Evolutionary conservation across 1,140 invertebrate genomes (phyloP).

Genomic region (Arctopsyche grandis): DNA sequence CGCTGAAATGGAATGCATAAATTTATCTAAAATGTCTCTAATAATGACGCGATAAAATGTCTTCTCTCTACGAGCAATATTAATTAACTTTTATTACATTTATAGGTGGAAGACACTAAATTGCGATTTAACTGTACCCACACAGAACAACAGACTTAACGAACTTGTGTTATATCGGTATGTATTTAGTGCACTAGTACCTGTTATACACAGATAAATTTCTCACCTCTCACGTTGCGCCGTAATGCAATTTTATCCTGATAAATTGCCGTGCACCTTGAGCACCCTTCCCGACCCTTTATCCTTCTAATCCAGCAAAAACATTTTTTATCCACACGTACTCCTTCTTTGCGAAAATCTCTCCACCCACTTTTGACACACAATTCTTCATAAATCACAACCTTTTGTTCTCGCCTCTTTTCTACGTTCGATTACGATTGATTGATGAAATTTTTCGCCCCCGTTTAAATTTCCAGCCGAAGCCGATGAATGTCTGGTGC

Average conservation of each 20-base stretch:
- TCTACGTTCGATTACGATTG: not conserved
- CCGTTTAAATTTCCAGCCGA: too few species aligned
- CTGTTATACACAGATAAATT: constrained; percentile 9
- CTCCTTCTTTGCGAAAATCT: not conserved
- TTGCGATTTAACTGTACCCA: too few species aligned
- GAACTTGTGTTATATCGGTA: not conserved
- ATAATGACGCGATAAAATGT: too few species aligned
- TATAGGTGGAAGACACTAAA: too few species aligned
- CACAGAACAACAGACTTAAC: too few species aligned
- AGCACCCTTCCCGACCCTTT: constrained; percentile 32
- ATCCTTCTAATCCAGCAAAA: constrained; percentile 32
- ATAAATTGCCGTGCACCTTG: constrained; percentile 35
- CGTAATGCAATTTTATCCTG: constrained; percentile 37
- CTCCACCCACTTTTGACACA: constrained; percentile 1
- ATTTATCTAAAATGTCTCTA: too few species aligned
- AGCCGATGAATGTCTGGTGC: not conserved
- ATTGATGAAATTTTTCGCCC: not conserved
- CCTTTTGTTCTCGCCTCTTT: not conserved
- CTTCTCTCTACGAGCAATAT: too few species aligned
- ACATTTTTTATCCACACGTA: constrained; percentile 30
- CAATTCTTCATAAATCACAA: constrained; percentile 5
- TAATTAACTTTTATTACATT: too few species aligned
- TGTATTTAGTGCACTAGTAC: not conserved
- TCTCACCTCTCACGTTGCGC: constrained; percentile 24
- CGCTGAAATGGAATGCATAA: too few species aligned